Base-by-base conservation (phyloP, 2,797 vertebrate species). In the Micropoecilia bifurca region DNA sequence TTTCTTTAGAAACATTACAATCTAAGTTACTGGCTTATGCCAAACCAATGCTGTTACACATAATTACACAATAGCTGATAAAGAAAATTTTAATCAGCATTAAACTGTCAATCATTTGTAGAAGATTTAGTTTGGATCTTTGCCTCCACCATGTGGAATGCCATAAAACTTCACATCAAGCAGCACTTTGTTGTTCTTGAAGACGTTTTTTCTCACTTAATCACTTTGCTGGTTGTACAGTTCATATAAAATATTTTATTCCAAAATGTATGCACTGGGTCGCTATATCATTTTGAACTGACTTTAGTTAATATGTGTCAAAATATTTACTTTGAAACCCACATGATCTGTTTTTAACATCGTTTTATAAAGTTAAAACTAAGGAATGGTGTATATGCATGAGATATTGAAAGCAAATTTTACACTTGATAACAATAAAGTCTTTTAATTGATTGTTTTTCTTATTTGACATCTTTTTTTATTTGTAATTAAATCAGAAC, bases 91-190 rank as follows among this genome's bases (percentile, higher is more conserved):
- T 39, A 53, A 39, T 39, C 2, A 73, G 5, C 10, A 5, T 45
- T 28, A 53, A 83, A 22, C 18, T 30, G 66, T 5, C 7, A 61
- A 9, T 79, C 7, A 61, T 25, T 8, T 48, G 28, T 22, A 18
- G 36, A 47, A 33, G 48, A 76, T 30, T 61, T 39, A 75, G n/a
- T 81, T 86, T 87, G 77, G 72, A 83, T 79, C 80, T 90, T 89
- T 91, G 88, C 83, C 83, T 85, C 90, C 85, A 88, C 79, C 88
- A 74, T 91, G 88, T 91, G 91, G 90, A 33, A 79, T 41, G n/a
- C 79, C 80, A 84, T 22, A 80, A 71, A 86, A 85, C 88, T 81
- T 74, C 79, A 87, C 25, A 9, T 47, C 22, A 41, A 75, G 43
- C 28, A 71, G 48, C 55, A 0, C 9, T 22, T 68, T 41, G 18